Conservation (phyloP, 23 tunicate species). For the Pegea sp. region DNA sequence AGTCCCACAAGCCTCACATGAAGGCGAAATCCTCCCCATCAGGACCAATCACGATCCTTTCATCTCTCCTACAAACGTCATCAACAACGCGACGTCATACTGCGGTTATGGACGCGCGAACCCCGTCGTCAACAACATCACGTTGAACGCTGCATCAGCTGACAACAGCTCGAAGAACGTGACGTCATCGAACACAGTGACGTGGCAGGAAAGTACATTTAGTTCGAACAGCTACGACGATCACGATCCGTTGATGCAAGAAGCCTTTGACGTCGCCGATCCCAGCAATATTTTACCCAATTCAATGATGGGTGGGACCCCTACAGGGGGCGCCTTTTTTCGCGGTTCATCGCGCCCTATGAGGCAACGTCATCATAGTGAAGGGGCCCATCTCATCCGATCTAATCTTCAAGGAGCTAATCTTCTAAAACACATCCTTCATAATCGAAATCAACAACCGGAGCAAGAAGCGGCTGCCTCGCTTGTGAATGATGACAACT, state of each 20-base stretch:
- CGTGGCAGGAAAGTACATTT: slow-evolving; percentile 22
- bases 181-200: too few species aligned
- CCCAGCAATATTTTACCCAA: slow-evolving; percentile 82
- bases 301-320: slow-evolving; percentile 94
- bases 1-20: slow-evolving; percentile 2
- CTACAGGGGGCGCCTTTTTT: slow-evolving; percentile 21
- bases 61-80: slow-evolving; percentile 38
- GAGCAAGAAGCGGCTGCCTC: background rate
- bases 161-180: too few species aligned
- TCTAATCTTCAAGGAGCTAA: too few species aligned
- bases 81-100: slow-evolving; percentile 5
- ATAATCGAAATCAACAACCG: slow-evolving; percentile 3
- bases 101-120: slow-evolving; percentile 7
- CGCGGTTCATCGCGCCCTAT: slow-evolving; percentile 24
- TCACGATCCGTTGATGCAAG: slow-evolving; percentile 76
- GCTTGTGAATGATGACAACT: background rate
- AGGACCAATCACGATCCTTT: slow-evolving; percentile 48
- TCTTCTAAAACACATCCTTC: slow-evolving; percentile 34
- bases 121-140: background rate
- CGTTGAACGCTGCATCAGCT: slow-evolving; percentile 9
- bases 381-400: slow-evolving; percentile 67
- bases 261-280: slow-evolving; percentile 67
- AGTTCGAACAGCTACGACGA: slow-evolving; percentile 32
- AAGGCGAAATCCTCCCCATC: slow-evolving; percentile 17
- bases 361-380: slow-evolving; percentile 76